Base-by-base conservation (phyloP, 2,888 invertebrate species). In the Phyllotreta striolata region DNA sequence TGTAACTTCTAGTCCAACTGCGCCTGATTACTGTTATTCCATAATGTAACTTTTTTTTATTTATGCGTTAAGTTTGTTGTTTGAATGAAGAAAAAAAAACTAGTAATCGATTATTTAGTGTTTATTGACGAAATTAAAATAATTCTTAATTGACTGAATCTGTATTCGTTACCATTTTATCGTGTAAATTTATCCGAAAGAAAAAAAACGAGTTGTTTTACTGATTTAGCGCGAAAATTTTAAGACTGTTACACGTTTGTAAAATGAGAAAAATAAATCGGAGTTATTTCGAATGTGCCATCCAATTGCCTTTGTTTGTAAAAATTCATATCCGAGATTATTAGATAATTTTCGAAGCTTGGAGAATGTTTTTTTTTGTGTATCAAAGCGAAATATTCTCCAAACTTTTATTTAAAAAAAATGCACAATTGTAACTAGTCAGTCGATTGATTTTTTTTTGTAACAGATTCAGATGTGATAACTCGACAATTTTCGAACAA, bases 1-100 rank as follows among this genome's bases (percentile, higher is more conserved):
- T 81, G 69, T 76, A 73, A 78, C 76, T 75, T 82, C 81, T 81
- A 81, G 81, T 82, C 82, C 79, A 80, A 75, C 71, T 70, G 60
- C 75, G 74, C 72, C 77, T 75, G 75, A 75, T 68, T 63, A 68
- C 73, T 72, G 70, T 73, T 75, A 74, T 77, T 76, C 76, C 76
- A 77, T 71, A 76, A 67, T 71, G 66, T 73, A 73, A 70, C 70
- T 70, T 69, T 69, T 68, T 66, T 67, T 69, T 68, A 67, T 72
- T 65, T 71, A 69, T 69, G 66, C 66, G 68, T 71, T 72, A 66
- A 70, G 51, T 72, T 72, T 69, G 60, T 72, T 71, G 70, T 71
- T 72, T 24, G 24, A 24, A 24, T 24, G 24, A 24, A 24, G 66
- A 65, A 60, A 68, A 62, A 70, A 70, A 66, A 58, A 39, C 43